Base-by-base conservation (phyloP, 1,140 invertebrate genomes). In the Anthonomus grandis region DNA sequence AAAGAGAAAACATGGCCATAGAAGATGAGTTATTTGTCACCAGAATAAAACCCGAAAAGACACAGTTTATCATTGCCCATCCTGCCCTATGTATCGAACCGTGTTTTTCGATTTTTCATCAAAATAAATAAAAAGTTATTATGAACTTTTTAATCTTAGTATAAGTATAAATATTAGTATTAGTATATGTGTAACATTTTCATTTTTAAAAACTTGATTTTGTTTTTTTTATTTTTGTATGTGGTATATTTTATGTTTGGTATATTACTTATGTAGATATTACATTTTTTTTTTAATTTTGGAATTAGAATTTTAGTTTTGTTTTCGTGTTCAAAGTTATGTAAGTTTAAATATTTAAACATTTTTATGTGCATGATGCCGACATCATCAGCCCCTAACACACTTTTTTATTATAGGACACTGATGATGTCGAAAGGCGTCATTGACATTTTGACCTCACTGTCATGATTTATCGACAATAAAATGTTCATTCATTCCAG, bases 361-460 rank as follows among this genome's bases (percentile, higher is more conserved):
- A n/a, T n/a, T n/a, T n/a, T n/a, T n/a, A n/a, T n/a, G n/a, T n/a
- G n/a, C 27, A 31, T 31, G 27, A 31, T n/a, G 27, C 27, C 27
- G 27, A 15, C 37, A 15, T 39, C 37, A 39, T 39, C 37, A 39
- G 37, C 37, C 37, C 17, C 37, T 39, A 15, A 39, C 37, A 17
- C 17, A 15, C 37, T n/a, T 39, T 12, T 39, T 39, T 39, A 39
- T 39, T 39, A 39, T 17, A 15, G 37, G 37, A 39, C 10, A 5
- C 9, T 39, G 10, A n/a, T n/a, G n/a, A n/a, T n/a, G n/a, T n/a
- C n/a, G n/a, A n/a, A n/a, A n/a, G n/a, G n/a, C n/a, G n/a, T 12
- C 15, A 12, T 39, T 6, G 9, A 6, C 9, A 9, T 39, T 39
- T 39, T 12, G 9, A 5, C 15, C 5, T 39, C 15, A 39, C 17